Conservation (phyloP, 2,113 vertebrate genomes). For the Nansenia antarctica region DNA sequence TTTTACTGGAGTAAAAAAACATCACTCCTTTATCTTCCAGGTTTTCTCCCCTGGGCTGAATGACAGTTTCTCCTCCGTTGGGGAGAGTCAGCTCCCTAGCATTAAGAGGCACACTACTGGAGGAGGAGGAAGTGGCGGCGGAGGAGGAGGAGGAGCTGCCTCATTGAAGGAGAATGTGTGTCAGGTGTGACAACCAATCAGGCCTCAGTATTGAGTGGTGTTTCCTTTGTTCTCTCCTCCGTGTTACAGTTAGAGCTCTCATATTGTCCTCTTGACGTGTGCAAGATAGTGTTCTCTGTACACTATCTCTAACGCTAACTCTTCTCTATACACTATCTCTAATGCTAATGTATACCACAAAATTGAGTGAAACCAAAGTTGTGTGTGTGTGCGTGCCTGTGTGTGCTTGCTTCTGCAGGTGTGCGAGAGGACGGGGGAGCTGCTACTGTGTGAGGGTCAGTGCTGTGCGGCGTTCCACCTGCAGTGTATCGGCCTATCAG, state of each 20-base stretch:
- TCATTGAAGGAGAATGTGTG: conserved; percentile 96
- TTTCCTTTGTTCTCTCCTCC: too few relatives aligned
- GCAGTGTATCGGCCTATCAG: conserved; percentile 89
- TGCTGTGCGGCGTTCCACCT: conserved; percentile 97
- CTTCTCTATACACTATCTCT: too few relatives aligned
- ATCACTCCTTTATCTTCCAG: conserved; percentile 31
- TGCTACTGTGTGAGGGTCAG: conserved; percentile 93
- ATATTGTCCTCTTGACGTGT: too few relatives aligned
- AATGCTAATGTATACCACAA: too few relatives aligned
- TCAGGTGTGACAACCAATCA: conserved; percentile 77
- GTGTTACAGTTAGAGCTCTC: too few relatives aligned
- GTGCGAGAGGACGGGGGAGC: conserved; percentile 92
- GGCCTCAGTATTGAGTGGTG: too few relatives aligned
- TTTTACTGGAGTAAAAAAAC: neutral
- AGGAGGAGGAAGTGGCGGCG: conserved; percentile 85
- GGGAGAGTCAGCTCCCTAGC: conserved; percentile 73
- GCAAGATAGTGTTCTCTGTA: too few relatives aligned
- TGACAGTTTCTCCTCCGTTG: conserved; percentile 70
- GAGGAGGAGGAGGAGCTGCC: conserved; percentile 85
- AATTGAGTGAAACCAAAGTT: too few relatives aligned
- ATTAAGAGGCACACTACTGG: conserved; percentile 79
- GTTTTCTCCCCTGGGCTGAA: conserved; percentile 41
- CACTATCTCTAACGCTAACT: too few relatives aligned
- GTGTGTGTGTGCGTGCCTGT: neutral
- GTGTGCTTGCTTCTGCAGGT: conserved; percentile 73